Conservation (phyloP, 2,113 vertebrate genomes). For the Saimiri boliviensis region DNA sequence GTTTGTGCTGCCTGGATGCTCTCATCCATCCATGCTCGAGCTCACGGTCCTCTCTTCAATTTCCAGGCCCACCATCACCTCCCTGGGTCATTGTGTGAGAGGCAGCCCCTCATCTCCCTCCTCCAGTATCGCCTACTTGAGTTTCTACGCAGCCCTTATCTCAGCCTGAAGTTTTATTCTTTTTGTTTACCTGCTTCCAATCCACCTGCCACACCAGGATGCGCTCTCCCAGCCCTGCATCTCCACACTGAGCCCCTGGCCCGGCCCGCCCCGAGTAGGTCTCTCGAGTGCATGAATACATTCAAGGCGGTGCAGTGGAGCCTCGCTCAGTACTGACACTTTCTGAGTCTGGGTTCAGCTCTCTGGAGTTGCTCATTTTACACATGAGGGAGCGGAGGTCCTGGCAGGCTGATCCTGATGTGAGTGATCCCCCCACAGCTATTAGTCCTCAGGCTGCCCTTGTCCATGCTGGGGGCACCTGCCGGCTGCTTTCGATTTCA, state of each 20-base stretch:
- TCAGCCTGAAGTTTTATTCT: rapidly evolving
- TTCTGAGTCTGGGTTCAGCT: background rate
- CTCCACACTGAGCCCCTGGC: rapidly evolving
- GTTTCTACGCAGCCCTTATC: rapidly evolving
- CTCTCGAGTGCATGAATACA: rapidly evolving
- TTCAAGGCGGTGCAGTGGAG: rapidly evolving
- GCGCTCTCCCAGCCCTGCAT: rapidly evolving
- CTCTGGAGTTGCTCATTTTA: background rate
- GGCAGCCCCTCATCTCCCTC: rapidly evolving
- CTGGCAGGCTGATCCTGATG: rapidly evolving
- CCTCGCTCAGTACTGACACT: background rate
- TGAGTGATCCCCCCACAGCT: rapidly evolving
- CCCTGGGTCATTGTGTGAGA: rapidly evolving
- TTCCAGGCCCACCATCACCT: rapidly evolving
- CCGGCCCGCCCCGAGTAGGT: background rate
- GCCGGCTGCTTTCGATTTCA: background rate
- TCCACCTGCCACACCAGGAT: background rate
- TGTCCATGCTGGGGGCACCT: background rate
- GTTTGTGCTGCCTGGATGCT: rapidly evolving
- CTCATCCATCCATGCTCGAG: rapidly evolving
- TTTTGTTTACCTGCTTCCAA: background rate
- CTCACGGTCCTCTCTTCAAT: rapidly evolving
- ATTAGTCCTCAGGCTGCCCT: background rate
- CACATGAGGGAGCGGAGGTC: background rate
- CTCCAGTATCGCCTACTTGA: rapidly evolving